These are phyloP conservation scores for Myodes glareolus DNA, from an alignment of 2,113 vertebrate species.

Conservation along the genomic window DNA sequence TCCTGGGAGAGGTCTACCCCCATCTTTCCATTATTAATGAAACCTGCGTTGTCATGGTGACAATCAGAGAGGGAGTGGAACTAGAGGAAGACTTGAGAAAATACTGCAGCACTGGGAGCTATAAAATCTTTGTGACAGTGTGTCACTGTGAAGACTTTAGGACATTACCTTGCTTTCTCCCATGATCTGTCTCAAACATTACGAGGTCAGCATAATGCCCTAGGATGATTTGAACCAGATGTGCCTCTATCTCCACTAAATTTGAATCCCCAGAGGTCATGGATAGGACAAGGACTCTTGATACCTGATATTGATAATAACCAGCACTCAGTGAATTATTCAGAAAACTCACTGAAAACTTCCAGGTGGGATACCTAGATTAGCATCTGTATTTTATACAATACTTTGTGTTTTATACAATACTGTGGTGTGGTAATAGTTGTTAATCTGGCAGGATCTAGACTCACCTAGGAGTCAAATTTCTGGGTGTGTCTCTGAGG, in stretches of 20 bases:
- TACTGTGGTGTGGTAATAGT: neutral
- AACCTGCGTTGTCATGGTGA: conserved; percentile 76
- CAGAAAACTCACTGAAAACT: neutral
- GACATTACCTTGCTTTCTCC: conserved; percentile 19
- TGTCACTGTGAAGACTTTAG: conserved; percentile 39
- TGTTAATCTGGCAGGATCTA: neutral
- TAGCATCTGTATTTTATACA: neutral
- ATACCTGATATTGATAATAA: neutral
- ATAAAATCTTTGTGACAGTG: conserved; percentile 61
- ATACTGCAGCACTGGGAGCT: conserved; percentile 62
- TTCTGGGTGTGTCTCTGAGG: neutral
- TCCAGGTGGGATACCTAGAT: neutral
- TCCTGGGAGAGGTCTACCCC: conserved; percentile 33
- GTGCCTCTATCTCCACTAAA: neutral
- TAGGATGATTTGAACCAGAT: conserved; percentile 36
- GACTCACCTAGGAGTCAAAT: neutral
- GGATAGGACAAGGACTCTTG: neutral
- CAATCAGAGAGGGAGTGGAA: conserved; percentile 25
- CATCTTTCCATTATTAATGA: conserved; percentile 66
- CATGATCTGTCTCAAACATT: conserved; percentile 43
- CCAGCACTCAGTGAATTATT: neutral
- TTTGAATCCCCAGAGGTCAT: neutral
- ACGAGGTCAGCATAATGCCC: conserved; percentile 46
- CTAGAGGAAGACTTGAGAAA: conserved; percentile 70
- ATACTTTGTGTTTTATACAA: neutral